phyloP scores from a whole-genome alignment of 2,797 vertebrate species.

The Ataeniobius toweri region DNA sequence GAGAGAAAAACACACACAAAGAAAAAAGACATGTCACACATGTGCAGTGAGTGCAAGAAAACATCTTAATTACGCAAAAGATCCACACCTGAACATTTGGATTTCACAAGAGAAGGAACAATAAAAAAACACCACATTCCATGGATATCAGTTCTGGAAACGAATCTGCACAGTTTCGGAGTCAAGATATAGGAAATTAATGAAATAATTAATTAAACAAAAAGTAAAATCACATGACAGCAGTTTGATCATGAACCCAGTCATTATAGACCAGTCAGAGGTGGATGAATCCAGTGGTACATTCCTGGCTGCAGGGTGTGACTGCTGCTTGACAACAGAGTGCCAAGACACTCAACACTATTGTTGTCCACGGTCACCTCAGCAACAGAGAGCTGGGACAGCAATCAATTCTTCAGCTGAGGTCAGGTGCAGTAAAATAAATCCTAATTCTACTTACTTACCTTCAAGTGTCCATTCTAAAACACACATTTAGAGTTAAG shows the following conservation, averaged over 20 bases:
- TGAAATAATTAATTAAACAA: too few species aligned
- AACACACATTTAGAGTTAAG: not conserved
- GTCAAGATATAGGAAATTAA: not conserved
- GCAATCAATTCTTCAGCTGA: slow-evolving; percentile 3
- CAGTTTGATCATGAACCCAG: not conserved
- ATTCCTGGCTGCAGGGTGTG: slow-evolving; percentile 44
- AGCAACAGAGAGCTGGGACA: slow-evolving; percentile 7
- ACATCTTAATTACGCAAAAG: slow-evolving; percentile 22
- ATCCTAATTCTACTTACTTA: not conserved
- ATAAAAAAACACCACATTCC: slow-evolving; percentile 17
- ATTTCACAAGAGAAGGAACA: slow-evolving; percentile 16
- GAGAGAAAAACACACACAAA: slow-evolving; percentile 26
- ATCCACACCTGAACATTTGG: not conserved
- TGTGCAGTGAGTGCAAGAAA: slow-evolving; percentile 10
- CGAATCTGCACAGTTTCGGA: not conserved
- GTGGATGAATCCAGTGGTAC: slow-evolving; percentile 7
- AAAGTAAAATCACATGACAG: not conserved
- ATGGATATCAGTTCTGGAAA: not conserved
- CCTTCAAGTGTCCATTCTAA: not conserved
- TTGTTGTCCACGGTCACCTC: slow-evolving; percentile 26
- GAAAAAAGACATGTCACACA: slow-evolving; percentile 22
- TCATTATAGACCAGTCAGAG: slow-evolving; percentile 1
- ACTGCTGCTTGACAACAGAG: slow-evolving; percentile 25
- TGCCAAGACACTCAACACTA: not conserved
- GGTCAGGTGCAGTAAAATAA: slow-evolving; percentile 8